These are phyloP conservation scores for Patella pellucida DNA, from an alignment of 2,888 invertebrate genomes.

Conservation along the genomic window DNA sequence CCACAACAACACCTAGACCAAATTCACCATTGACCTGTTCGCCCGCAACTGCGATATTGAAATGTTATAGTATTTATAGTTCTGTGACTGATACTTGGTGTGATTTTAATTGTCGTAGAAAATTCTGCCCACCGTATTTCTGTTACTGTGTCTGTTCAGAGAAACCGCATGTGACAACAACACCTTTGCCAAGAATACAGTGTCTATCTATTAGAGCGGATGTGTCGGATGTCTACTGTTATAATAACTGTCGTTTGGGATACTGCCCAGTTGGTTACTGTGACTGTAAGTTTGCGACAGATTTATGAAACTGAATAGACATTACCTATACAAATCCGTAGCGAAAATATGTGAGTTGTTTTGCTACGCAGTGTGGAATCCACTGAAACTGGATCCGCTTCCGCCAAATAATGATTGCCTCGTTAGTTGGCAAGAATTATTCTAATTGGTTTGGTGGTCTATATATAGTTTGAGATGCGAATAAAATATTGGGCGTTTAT, in stretches of 20 bases:
- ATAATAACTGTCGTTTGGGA: not conserved
- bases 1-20: not conserved
- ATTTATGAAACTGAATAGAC: too few species aligned
- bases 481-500: too few species aligned
- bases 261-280: not conserved
- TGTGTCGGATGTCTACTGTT: not conserved
- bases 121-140: not conserved
- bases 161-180: not conserved
- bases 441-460: too few species aligned
- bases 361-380: too few species aligned
- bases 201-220: not conserved
- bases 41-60: not conserved
- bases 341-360: too few species aligned
- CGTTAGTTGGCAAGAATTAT: too few species aligned
- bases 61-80: conserved; percentile 1
- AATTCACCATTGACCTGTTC: not conserved
- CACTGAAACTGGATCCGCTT: too few species aligned
- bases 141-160: not conserved
- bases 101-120: not conserved
- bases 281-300: not conserved
- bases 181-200: not conserved
- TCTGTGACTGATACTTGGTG: not conserved
- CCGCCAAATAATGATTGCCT: too few species aligned
- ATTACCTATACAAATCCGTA: too few species aligned
- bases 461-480: too few species aligned